These are phyloP conservation scores for Calephelis perditalis DNA, from an alignment of 2,888 invertebrate genomes.

Conservation along the genomic window DNA sequence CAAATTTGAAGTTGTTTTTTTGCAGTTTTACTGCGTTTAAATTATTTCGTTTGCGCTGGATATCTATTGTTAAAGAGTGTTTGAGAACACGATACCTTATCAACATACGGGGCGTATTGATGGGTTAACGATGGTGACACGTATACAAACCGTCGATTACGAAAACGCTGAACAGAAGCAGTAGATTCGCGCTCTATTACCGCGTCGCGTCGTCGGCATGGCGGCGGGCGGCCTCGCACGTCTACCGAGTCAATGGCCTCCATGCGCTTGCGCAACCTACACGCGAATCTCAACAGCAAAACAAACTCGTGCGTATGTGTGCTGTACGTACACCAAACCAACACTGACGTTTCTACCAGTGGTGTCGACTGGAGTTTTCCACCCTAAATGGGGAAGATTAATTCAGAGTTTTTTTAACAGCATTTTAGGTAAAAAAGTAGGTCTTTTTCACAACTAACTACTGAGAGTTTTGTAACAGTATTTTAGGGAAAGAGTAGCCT, in stretches of 20 bases:
- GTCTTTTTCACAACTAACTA: no score
- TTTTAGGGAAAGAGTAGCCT: no score
- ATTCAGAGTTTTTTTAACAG: no score
- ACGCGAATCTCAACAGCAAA: constrained; percentile 77
- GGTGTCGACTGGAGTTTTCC: background rate
- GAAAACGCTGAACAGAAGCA: constrained; percentile 61
- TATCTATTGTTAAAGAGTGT: no score
- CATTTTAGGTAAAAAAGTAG: no score
- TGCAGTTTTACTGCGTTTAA: no score
- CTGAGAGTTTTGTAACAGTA: no score
- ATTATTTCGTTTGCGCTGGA: no score
- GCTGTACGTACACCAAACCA: constrained; percentile 31
- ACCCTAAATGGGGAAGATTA: no score
- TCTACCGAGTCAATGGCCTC: constrained; percentile 72
- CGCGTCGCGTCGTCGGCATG: constrained; percentile 24
- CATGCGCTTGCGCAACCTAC: constrained; percentile 73
- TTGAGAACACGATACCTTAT: constrained; percentile 23
- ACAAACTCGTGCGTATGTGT: constrained; percentile 60
- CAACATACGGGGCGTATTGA: constrained; percentile 21
- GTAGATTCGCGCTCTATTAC: constrained; percentile 68
- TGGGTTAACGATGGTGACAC: constrained; percentile 22
- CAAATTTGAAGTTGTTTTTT: no score
- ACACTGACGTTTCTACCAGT: constrained; percentile 22
- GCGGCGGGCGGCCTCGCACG: constrained; percentile 28
- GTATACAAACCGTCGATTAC: constrained; percentile 47